Base-by-base conservation (phyloP, 2,113 vertebrate species). In the Lasiurus cinereus region DNA sequence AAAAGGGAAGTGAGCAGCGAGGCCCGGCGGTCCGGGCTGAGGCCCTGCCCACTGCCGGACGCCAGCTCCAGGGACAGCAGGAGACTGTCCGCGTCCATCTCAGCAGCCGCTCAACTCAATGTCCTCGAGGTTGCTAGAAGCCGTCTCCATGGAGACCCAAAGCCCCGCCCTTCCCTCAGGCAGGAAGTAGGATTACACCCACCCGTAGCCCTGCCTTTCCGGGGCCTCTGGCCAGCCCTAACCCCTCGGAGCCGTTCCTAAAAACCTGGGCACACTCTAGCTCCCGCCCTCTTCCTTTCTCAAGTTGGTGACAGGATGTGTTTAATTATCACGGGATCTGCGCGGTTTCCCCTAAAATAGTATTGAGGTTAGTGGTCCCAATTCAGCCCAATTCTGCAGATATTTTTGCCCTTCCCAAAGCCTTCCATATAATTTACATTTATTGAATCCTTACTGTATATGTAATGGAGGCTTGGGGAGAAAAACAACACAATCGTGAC, bases 21-120 rank as follows among this genome's bases (percentile, higher is more conserved):
- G 21, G 99, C 96, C 96, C 97, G 98, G 13, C 98, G 98, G 93
- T 99, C 99, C 1, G 97, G 94, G 92, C 97, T 99, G 93, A 99
- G 97, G 27, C 98, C 98, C 69, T 89, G 76, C 18, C 99, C 99
- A 22, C 98, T 98, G 54, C 99, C 98, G 0, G 98, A 98, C n/a
- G 97, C 98, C 64, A 99, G 95, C 67, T 99, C 98, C 96, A 99
- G 48, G 0, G 98, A 98, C 56, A 98, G 98, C 56, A 96, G 95
- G 43, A 99, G 95, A 76, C 95, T 96, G 10, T 92, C 92, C 0
- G 98, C 97, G 52, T 99, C 99, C 99, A 99, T 99, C 10, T 0
- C 19, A 6, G 13, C 73, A 0, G 54, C 62, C 2, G 1, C 90
- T 10, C 46, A 0, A 84, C 70, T 66, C 46, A 19, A 74, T 27